phyloP scores from a whole-genome alignment of 2,888 invertebrate species.

The Cosmia pyralina region DNA sequence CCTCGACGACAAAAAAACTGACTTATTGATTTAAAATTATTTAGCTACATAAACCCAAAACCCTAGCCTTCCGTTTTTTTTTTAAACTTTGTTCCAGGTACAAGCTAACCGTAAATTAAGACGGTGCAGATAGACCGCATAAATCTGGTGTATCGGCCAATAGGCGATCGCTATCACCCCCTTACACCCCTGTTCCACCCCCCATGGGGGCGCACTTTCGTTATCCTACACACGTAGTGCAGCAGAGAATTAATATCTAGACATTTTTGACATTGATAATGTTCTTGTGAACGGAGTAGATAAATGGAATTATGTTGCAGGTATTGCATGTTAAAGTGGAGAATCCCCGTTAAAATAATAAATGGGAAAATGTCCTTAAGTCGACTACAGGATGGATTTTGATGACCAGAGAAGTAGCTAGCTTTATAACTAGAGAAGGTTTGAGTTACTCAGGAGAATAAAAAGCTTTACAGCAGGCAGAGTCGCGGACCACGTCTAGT shows the following conservation, averaged over 20 bases:
- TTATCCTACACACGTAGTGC: constrained; percentile 65
- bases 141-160: constrained; percentile 78
- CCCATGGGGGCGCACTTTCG: constrained; percentile 56
- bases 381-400: background rate
- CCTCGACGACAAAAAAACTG: too few species aligned
- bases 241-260: constrained; percentile 59
- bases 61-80: background rate
- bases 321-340: constrained; percentile 10
- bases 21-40: too few species aligned
- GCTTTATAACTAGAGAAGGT: background rate
- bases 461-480: background rate
- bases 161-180: constrained; percentile 73
- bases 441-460: background rate
- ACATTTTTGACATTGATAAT: constrained; percentile 53
- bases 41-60: background rate
- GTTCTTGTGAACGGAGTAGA: constrained; percentile 25
- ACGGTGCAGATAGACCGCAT: constrained; percentile 72
- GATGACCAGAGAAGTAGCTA: background rate
- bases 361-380: too few species aligned
- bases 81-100: constrained; percentile 43
- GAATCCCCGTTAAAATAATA: background rate
- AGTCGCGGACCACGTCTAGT: background rate
- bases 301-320: constrained; percentile 13
- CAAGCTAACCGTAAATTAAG: constrained; percentile 74
- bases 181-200: constrained; percentile 32